A percentile compares a stretch with the other conserved stretches of the same genome.
phyloP scores from a whole-genome alignment of 2,888 invertebrate species.

The Shargacucullia verbasci region DNA sequence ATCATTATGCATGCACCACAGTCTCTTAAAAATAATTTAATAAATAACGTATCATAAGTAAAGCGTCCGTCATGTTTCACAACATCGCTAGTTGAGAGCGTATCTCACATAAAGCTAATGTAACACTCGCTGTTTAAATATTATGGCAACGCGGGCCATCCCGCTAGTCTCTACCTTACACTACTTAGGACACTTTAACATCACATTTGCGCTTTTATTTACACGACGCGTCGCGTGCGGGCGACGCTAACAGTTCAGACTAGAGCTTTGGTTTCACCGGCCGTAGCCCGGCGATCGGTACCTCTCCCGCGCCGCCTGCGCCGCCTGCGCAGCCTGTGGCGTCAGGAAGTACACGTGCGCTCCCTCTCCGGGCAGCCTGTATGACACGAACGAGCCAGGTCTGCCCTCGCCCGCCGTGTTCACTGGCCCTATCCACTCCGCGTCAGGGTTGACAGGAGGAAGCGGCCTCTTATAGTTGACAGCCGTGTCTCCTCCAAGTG shows the following conservation, averaged over 20 bases:
- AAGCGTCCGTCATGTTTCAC: conserved; percentile 74
- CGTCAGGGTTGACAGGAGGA: conserved; percentile 88
- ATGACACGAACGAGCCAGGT: conserved; percentile 92
- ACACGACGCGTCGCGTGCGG: conserved; percentile 75
- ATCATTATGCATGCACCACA: conserved; percentile 83
- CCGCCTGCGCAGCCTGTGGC: conserved; percentile 88
- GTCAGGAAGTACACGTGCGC: conserved; percentile 94
- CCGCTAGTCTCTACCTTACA: conserved; percentile 85
- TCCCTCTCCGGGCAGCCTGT: conserved; percentile 92
- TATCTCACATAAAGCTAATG: conserved; percentile 47
- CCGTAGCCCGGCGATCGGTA: conserved; percentile 82
- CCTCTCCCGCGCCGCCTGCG: conserved; percentile 72
- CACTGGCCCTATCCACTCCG: conserved; percentile 89
- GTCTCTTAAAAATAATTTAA: conserved; percentile 85
- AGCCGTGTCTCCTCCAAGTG: conserved; percentile 83
- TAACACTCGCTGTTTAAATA: conserved; percentile 75
- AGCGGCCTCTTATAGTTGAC: conserved; percentile 90
- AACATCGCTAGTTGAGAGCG: conserved; percentile 68
- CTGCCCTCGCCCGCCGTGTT: conserved; percentile 83
- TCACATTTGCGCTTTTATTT: conserved; percentile 89
- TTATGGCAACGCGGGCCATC: conserved; percentile 84
- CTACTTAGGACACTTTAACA: conserved; percentile 88
- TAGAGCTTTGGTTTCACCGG: conserved; percentile 87
- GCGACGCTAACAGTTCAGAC: conserved; percentile 80
- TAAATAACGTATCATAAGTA: conserved; percentile 80